These are phyloP conservation scores for Macrotus californicus DNA, from an alignment of 2,113 vertebrate species.

Conservation along the genomic window DNA sequence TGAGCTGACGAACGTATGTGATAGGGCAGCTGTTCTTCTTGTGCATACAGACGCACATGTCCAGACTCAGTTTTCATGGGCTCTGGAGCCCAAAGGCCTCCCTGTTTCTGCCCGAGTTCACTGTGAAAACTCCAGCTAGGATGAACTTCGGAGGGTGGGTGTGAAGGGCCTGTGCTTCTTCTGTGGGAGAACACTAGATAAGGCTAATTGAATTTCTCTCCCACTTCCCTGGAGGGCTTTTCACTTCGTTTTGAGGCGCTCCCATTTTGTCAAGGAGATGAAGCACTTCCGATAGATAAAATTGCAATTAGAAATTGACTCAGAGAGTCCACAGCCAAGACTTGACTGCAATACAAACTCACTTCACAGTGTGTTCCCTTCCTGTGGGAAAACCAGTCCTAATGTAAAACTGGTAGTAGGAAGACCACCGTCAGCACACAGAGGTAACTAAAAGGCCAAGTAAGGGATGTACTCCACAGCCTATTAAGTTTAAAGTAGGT, in stretches of 20 bases:
- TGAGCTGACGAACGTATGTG: not conserved
- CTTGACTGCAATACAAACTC: not conserved
- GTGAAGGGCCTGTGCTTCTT: not conserved
- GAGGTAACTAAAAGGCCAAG: not conserved
- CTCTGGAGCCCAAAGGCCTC: not conserved
- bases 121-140: not conserved
- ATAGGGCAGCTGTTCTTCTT: not conserved
- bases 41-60: no score
- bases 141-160: not conserved
- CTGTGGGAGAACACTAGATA: not conserved
- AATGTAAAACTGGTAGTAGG: not conserved
- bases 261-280: not conserved
- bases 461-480: not conserved
- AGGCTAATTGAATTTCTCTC: not conserved
- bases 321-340: not conserved
- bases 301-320: not conserved
- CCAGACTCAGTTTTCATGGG: not conserved
- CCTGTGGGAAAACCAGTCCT: not conserved
- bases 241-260: not conserved
- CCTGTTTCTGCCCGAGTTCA: not conserved
- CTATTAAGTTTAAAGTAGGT: not conserved
- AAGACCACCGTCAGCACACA: not conserved
- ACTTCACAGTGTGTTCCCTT: not conserved
- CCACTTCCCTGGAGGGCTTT: not conserved
- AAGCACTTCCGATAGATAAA: not conserved